Conservation (phyloP, 2,797 vertebrate species). For the Zenarchopterus dispar region DNA sequence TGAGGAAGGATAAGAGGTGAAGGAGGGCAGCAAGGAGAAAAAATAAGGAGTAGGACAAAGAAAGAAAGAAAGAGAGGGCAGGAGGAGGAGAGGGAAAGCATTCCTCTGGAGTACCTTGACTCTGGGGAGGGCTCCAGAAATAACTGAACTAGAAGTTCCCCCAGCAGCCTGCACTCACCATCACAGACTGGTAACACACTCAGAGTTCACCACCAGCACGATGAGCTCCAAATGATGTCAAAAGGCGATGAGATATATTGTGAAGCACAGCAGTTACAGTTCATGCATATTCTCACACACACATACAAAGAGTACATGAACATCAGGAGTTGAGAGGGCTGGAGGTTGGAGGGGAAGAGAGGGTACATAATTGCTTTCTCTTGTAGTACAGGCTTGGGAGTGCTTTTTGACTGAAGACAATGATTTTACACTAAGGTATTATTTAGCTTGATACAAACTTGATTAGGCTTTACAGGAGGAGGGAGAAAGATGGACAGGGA, state of each 20-base stretch:
- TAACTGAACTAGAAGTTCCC: constrained; percentile 80
- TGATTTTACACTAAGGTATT: constrained; percentile 83
- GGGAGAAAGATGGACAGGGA: constrained; percentile 24
- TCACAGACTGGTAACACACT: constrained; percentile 31
- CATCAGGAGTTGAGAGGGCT: constrained; percentile 24
- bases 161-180: constrained; percentile 60
- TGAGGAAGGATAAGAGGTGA: constrained; percentile 49
- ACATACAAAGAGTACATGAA: constrained; percentile 17
- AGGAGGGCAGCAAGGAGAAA: constrained; percentile 50
- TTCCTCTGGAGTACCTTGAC: constrained; percentile 72
- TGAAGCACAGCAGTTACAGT: background rate
- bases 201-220: constrained; percentile 33
- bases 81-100: constrained; percentile 59
- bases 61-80: constrained; percentile 49
- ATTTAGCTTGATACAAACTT: constrained; percentile 85
- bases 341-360: constrained; percentile 21
- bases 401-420: constrained; percentile 80
- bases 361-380: constrained; percentile 82
- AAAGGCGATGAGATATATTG: constrained; percentile 11
- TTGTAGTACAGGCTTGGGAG: constrained; percentile 79
- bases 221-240: constrained; percentile 2
- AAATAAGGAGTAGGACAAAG: constrained; percentile 49
- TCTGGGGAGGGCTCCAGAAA: constrained; percentile 80
- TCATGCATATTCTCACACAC: constrained; percentile 21
- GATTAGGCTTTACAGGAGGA: constrained; percentile 80